phyloP scores from a whole-genome alignment of 2,888 invertebrate genomes.

The Drosophila yooni region DNA sequence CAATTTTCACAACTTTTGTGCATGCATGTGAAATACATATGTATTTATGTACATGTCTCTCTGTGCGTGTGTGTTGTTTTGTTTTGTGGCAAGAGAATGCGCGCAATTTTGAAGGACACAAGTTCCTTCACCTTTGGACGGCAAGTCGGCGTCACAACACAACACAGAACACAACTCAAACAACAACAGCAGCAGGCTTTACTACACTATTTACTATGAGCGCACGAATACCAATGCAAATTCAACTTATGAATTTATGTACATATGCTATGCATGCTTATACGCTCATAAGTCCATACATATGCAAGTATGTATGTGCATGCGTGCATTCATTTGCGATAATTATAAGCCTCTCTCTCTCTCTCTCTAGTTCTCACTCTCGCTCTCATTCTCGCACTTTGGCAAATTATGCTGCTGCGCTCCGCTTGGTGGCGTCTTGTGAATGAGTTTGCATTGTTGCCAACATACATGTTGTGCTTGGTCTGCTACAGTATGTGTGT shows the following conservation, averaged over 20 bases:
- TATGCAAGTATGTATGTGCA: neutral
- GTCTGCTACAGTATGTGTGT: neutral
- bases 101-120: slow-evolving; percentile 76
- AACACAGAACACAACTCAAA: slow-evolving; percentile 30
- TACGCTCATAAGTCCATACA: neutral
- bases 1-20: slow-evolving; percentile 28
- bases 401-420: slow-evolving; percentile 52
- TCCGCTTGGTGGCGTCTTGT: slow-evolving; percentile 36
- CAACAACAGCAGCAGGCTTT: slow-evolving; percentile 40
- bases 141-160: slow-evolving; percentile 52
- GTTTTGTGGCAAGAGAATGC: slow-evolving; percentile 52
- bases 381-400: slow-evolving; percentile 17
- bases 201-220: slow-evolving; percentile 75
- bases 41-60: neutral
- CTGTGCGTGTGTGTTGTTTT: slow-evolving; percentile 15
- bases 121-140: slow-evolving; percentile 72
- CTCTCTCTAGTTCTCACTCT: slow-evolving; percentile 2
- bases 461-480: slow-evolving; percentile 14
- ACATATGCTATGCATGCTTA: slow-evolving; percentile 8
- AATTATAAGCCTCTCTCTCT: slow-evolving; percentile 51
- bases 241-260: slow-evolving; percentile 19
- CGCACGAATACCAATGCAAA: slow-evolving; percentile 52
- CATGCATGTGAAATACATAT: slow-evolving; percentile 2
- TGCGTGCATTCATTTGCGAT: slow-evolving; percentile 56
- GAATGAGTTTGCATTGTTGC: slow-evolving; percentile 56